Conservation (phyloP, 2,797 vertebrate species). For the Pelochelys cantorii region DNA sequence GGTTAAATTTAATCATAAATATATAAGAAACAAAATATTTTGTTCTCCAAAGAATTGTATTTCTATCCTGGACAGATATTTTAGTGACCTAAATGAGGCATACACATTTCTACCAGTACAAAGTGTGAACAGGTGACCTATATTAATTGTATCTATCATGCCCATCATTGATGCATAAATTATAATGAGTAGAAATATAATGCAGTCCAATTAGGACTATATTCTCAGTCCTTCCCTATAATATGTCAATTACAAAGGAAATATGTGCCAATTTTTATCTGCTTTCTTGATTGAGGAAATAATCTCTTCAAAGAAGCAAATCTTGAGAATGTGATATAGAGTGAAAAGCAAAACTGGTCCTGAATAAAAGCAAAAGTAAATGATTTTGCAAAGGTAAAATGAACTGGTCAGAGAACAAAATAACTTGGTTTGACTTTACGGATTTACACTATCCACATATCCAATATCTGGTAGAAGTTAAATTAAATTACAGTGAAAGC, state of each 20-base stretch:
- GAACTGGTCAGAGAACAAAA: background rate
- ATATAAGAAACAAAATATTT: background rate
- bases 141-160: background rate
- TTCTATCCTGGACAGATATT: background rate
- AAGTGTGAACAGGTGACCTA: background rate
- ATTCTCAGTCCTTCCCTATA: background rate
- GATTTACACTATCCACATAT: background rate
- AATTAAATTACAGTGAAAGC: background rate
- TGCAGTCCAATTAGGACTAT: background rate
- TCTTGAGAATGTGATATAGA: background rate
- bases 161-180: background rate
- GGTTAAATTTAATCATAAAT: background rate
- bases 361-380: conserved; percentile 2
- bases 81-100: background rate
- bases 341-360: conserved; percentile 23
- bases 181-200: background rate
- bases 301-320: background rate
- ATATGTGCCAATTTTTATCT: background rate
- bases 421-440: background rate
- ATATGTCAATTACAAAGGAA: background rate
- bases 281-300: background rate
- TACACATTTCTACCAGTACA: background rate
- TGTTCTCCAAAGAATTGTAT: background rate
- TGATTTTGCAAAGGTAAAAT: background rate
- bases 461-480: background rate